Base-by-base conservation (phyloP, 2,113 vertebrate genomes). In the Tinamus guttatus region DNA sequence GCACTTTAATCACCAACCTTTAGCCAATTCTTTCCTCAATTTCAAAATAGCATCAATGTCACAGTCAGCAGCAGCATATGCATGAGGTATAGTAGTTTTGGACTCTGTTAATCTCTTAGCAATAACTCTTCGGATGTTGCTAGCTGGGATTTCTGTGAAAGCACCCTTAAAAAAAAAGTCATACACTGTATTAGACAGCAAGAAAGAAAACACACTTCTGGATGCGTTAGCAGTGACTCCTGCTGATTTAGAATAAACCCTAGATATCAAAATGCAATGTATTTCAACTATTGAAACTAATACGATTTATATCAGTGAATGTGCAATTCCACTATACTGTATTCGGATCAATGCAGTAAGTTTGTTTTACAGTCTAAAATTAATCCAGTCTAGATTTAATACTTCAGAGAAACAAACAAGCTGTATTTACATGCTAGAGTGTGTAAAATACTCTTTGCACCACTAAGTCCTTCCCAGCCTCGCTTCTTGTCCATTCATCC, bases 51-150 rank as follows among this genome's bases (percentile, higher is more conserved):
- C 98, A 70, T 98, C 98, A 90, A 99, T 97, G 89, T 99, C 98
- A 97, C 99, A 99, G 97, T 99, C 98, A 20, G 99, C 96, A 40
- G 98, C 98, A 85, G 98, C 99, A 62, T 99, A 99, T 2, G 99
- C 98, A 45, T 99, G 99, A 93, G 99, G 99, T 94, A 99, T 98
- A 67, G 98, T 99, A 81, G 98, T 98, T 97, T 99, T 99, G 41
- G 99, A 99, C 78, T 99, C 98, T 11, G 98, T 99, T 90, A 99
- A 97, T 87, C 99, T 98, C 96, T 99, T 99, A 90, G 99, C 99
- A 87, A 99, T 99, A 88, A 99, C 98, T 93, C 98, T 99, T 82
- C 99, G 98, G 54, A 99, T 96, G 47, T 98, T 99, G 89, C 99
- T 98, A 49, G 99, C 98, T 67, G 99, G 99, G 94, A 99, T 97